Conservation (phyloP, 2,888 invertebrate species). For the Diadegma fenestrale region DNA sequence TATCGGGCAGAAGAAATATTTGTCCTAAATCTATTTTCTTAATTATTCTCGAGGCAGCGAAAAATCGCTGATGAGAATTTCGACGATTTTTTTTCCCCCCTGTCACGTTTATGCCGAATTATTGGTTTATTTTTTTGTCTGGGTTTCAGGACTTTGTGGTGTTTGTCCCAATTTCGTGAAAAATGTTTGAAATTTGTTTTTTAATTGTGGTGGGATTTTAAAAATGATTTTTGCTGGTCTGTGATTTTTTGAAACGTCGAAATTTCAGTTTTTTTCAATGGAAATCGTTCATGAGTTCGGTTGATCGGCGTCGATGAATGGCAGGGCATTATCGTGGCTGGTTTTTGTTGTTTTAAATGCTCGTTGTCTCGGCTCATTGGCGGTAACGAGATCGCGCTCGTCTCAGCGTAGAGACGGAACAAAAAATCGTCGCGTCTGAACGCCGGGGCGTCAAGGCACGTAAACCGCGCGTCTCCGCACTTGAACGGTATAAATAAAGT, state of each 20-base stretch:
- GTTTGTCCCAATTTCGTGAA: too few species aligned
- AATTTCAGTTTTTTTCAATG: not conserved
- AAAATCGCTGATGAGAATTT: not conserved
- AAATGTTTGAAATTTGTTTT: not conserved
- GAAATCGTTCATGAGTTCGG: not conserved
- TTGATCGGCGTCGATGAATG: conserved; percentile 36
- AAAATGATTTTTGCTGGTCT: too few species aligned
- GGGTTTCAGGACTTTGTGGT: not conserved
- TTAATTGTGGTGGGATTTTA: not conserved
- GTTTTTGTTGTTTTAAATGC: conserved; percentile 43
- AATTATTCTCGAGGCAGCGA: not conserved
- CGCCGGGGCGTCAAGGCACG: conserved; percentile 67
- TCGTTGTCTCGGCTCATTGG: conserved; percentile 51
- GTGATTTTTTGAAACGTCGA: not conserved
- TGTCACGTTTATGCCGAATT: not conserved
- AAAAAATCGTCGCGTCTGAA: conserved; percentile 71
- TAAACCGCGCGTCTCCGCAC: conserved; percentile 51
- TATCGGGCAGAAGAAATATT: not conserved
- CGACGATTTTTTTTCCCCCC: not conserved
- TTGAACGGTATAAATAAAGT: conserved; percentile 37
- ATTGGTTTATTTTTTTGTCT: not conserved
- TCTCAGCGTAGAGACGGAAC: conserved; percentile 47
- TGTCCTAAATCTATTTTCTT: not conserved
- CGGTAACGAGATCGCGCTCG: conserved; percentile 65
- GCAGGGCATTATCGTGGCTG: conserved; percentile 28